Evolutionary conservation across 2,797 vertebrate genomes (phyloP), one percentile per base, ranked within the genome.

Genomic region (Eulemur coronatus): DNA sequence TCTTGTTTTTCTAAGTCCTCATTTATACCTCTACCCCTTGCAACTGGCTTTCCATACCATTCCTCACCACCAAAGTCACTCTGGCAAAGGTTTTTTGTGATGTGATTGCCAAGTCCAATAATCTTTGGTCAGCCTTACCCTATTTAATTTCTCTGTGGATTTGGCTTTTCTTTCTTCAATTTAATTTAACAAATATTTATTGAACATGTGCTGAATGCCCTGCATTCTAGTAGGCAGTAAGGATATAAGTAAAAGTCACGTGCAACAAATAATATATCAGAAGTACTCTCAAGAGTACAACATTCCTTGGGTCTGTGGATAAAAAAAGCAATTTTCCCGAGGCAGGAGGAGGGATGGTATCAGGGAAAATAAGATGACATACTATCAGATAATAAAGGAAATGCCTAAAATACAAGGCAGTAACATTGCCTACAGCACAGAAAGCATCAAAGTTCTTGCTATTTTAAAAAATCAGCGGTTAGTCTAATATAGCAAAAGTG

Each of bases 131-230:
- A 73, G 28, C 55, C 76, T 94, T 70, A 78, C 52, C 38, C 30
- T 92, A 26, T 50, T 80, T 91, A 81, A 72, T 84, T 94, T 96
- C 26, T 89, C 80, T 46, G 2, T 73, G 38, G 48, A 79, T 85
- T 94, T 93, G 35, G 38, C 59, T 91, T 93, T 82, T 79, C 59
- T 80, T 65, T 79, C 18, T 88, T 70, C 65, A 52, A n/a, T 70
- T 70, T 82, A 82, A 48, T 46, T 93, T 96, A 91, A 91, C 65
- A 96, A 73, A 78, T 94, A 85, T 73, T 95, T 91, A 79, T 82
- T 93, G 92, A 90, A 65, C 12, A 46, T 79, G 7, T 26, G 3
- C 50, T 55, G 9, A 91, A 46, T 93, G 41, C 30, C 8, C 50
- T 80, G 59, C 28, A 48, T 79, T 95, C 70, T 94, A 18, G 30